Evolutionary conservation across 2,888 invertebrate species (phyloP).

Genomic region (Pyrrhosoma nymphula): DNA sequence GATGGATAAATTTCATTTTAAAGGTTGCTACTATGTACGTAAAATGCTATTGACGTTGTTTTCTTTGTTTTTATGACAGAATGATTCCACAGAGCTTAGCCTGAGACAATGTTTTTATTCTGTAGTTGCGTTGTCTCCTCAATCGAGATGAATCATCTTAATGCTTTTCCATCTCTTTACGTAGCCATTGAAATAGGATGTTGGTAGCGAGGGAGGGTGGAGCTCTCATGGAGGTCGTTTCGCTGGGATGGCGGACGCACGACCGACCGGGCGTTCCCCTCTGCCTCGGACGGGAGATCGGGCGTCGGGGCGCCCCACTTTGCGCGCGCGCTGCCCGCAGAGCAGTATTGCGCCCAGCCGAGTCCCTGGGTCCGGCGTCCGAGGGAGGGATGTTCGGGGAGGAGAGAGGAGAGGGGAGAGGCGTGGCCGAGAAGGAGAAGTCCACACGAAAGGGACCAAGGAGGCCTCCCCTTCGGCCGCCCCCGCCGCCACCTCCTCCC

Average conservation of each 20-base stretch:
- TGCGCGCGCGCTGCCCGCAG: not conserved
- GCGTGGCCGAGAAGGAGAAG: conserved; percentile 58
- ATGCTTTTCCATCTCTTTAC: too few relatives aligned
- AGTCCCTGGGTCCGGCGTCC: conserved; percentile 56
- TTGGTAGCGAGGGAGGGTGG: not conserved
- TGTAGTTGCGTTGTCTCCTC: too few relatives aligned
- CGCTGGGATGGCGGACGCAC: not conserved
- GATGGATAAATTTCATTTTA: too few relatives aligned
- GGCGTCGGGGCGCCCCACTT: conserved; percentile 25
- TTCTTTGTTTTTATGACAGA: too few relatives aligned
- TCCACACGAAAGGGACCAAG: not conserved
- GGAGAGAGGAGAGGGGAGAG: conserved; percentile 31
- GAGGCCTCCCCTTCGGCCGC: not conserved
- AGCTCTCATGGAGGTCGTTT: not conserved
- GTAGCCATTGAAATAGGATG: too few relatives aligned
- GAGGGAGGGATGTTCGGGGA: conserved; percentile 20
- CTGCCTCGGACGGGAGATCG: conserved; percentile 51
- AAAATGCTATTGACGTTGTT: too few relatives aligned
- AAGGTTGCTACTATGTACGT: too few relatives aligned
- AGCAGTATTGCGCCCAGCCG: conserved; percentile 33
- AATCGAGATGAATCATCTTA: too few relatives aligned
- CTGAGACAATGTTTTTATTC: too few relatives aligned
- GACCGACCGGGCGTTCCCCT: conserved; percentile 7
- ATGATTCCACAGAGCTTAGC: too few relatives aligned
- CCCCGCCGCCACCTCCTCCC: not conserved